Percentiles rank a stretch among this genome's conserved stretches.
Conservation (phyloP, 2,888 invertebrate species). For the Ganaspis brasiliensis region DNA sequence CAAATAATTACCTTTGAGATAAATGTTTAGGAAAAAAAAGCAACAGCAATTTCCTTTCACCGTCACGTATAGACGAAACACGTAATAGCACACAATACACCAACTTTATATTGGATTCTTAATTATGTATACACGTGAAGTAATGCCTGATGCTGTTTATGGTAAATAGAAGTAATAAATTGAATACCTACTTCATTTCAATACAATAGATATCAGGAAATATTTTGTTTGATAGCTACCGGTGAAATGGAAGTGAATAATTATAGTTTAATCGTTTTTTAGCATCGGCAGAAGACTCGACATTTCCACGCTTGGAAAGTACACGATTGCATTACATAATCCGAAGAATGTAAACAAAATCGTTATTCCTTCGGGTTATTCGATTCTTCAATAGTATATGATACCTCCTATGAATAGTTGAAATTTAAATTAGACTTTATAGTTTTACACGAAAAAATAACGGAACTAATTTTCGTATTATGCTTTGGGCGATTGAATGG, state of each 20-base stretch:
- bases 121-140: constrained; percentile 31
- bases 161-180: constrained; percentile 40
- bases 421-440: not conserved
- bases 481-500: not conserved
- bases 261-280: constrained; percentile 1
- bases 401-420: not conserved
- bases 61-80: constrained; percentile 36
- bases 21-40: constrained; percentile 31
- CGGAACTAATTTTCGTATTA: constrained; percentile 53
- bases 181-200: constrained; percentile 17
- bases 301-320: not conserved
- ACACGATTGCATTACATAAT: not conserved
- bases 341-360: not conserved
- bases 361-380: not conserved
- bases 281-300: not conserved
- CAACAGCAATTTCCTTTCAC: constrained; percentile 41
- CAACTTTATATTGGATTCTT: constrained; percentile 21
- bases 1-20: constrained; percentile 35
- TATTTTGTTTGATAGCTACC: constrained; percentile 14
- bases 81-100: constrained; percentile 43
- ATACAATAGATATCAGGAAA: constrained; percentile 39
- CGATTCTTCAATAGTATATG: not conserved
- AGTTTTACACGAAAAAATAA: constrained; percentile 18
- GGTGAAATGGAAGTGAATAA: constrained; percentile 16
- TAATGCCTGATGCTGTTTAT: constrained; percentile 40